These are phyloP conservation scores for Phoeniculus purpureus DNA, from an alignment of 2,797 vertebrate genomes.

Conservation along the genomic window DNA sequence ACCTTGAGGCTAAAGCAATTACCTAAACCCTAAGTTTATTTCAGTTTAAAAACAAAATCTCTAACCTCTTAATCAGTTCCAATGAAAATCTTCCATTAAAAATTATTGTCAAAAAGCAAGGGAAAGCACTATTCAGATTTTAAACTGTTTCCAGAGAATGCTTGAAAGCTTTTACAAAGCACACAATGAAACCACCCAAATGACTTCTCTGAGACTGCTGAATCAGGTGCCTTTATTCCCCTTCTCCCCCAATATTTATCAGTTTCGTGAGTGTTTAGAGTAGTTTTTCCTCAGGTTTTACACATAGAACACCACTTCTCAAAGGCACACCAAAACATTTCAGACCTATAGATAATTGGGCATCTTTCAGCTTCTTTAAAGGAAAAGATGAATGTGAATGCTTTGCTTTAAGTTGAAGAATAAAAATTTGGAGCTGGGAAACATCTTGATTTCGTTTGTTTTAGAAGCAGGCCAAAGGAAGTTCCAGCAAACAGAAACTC, in stretches of 20 bases:
- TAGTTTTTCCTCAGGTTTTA: not conserved
- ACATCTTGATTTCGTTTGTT: not conserved
- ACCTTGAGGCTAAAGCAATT: not conserved
- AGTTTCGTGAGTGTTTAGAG: no score
- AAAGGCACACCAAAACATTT: not conserved
- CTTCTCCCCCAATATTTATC: not conserved
- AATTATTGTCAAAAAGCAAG: not conserved
- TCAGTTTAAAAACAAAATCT: not conserved
- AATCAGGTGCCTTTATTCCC: not conserved
- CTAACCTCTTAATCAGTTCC: not conserved
- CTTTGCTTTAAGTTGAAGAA: not conserved
- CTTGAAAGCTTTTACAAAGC: not conserved
- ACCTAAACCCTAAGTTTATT: not conserved
- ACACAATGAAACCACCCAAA: not conserved
- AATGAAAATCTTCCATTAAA: not conserved
- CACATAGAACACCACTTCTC: fast-evolving
- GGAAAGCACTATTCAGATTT: not conserved
- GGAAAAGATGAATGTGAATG: not conserved
- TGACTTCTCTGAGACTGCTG: not conserved
- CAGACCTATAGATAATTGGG: not conserved
- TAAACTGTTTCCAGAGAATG: not conserved
- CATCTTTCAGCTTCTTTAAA: not conserved
- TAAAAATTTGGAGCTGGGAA: not conserved
- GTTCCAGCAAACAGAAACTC: not conserved
- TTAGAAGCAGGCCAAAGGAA: not conserved